Evolutionary conservation across 2,888 invertebrate genomes (phyloP).

Genomic region (Sacculina carcini): DNA sequence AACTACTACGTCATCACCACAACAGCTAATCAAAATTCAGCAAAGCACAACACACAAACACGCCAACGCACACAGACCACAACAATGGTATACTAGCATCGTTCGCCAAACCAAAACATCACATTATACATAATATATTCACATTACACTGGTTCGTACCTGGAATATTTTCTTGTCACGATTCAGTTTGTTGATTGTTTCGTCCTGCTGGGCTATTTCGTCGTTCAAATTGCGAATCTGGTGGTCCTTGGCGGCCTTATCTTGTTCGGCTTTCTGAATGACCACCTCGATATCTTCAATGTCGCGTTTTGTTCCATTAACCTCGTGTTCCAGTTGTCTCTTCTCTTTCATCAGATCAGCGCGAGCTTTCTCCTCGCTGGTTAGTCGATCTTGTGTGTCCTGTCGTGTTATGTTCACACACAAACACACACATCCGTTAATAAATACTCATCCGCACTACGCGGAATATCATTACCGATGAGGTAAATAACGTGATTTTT

Average conservation of each 20-base stretch:
- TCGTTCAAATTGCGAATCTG: conserved; percentile 95
- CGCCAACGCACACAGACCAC: too few species aligned
- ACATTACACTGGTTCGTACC: too few species aligned
- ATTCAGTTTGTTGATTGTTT: conserved; percentile 93
- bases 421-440: conserved; percentile 87
- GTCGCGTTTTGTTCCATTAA: conserved; percentile 36
- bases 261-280: conserved; percentile 80
- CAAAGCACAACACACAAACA: too few species aligned
- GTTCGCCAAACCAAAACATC: too few species aligned
- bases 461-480: conserved; percentile 79
- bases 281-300: conserved; percentile 81
- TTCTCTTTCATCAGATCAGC: conserved; percentile 27
- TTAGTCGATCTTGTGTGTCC: conserved; percentile 31
- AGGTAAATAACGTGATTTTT: conserved; percentile 67
- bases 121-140: conserved; percentile 17
- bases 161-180: conserved; percentile 96
- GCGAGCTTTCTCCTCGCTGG: conserved; percentile 29
- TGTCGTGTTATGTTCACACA: conserved; percentile 63
- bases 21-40: too few species aligned
- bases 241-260: conserved; percentile 92
- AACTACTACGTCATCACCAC: too few species aligned
- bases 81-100: too few species aligned
- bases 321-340: conserved; percentile 28
- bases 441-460: conserved; percentile 79
- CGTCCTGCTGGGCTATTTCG: conserved; percentile 97